Evolutionary conservation across 2,113 vertebrate species (phyloP).

Genomic region (Aspidoscelis tigris): DNA sequence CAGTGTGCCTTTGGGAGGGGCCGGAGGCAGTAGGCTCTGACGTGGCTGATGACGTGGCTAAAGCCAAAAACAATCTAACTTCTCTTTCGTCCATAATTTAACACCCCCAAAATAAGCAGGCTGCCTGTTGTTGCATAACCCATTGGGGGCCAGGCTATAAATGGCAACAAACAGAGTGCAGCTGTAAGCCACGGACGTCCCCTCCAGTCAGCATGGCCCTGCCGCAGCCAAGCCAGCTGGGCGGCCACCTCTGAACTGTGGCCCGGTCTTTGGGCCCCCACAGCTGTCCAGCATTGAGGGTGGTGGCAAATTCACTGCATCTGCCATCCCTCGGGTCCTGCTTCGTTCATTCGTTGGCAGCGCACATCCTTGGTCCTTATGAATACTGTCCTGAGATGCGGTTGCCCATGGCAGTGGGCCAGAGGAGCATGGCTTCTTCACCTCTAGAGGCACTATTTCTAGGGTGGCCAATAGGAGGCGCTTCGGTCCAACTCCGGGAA

Average conservation of each 20-base stretch:
- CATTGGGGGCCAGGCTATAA: slow-evolving; percentile 45
- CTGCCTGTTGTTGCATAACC: slow-evolving; percentile 32
- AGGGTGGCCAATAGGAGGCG: neutral
- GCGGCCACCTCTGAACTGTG: neutral
- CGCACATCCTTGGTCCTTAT: neutral
- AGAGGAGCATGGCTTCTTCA: neutral
- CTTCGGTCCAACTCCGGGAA: neutral
- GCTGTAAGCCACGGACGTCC: neutral
- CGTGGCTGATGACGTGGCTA: slow-evolving; percentile 45
- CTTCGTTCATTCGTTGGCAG: neutral
- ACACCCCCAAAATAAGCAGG: slow-evolving; percentile 69
- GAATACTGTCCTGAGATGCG: neutral
- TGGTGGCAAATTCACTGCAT: slow-evolving; percentile 20
- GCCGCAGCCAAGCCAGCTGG: neutral
- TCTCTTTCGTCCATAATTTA: slow-evolving; percentile 65
- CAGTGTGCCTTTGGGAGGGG: neutral
- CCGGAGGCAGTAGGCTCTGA: slow-evolving; percentile 35
- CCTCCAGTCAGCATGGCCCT: neutral
- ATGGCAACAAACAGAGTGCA: slow-evolving; percentile 44
- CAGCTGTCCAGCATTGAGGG: neutral
- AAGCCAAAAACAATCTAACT: slow-evolving; percentile 49
- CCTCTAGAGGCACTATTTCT: neutral
- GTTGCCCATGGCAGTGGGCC: neutral
- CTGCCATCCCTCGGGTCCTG: slow-evolving; percentile 36
- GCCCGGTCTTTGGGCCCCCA: neutral